Base-by-base conservation (phyloP, 2,888 invertebrate genomes). In the Imbricaverruca yamaguchii region DNA sequence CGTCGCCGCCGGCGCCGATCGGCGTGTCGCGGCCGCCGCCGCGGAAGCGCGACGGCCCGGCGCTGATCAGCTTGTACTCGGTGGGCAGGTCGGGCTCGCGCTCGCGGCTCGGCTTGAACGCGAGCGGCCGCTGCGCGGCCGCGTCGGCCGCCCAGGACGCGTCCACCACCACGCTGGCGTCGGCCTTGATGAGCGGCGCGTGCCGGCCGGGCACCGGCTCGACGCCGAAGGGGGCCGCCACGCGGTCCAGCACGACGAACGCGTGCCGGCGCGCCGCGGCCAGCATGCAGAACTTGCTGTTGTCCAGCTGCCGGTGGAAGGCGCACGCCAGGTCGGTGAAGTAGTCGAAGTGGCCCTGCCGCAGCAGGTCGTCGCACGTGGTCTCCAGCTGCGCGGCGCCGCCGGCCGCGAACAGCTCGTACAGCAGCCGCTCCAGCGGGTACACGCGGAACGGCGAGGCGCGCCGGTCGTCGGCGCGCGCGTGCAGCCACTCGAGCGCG, bases 351-450 rank as follows among this genome's bases (percentile, higher is more conserved):
- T 56, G 56, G 8, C 79, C 79, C 57, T 23, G 12, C 7, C n/a
- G 6, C n/a, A 79, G 8, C 23, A 57, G 57, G 57, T 79, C 79
- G 23, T 0, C 8, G 79, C 79, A 79, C 23, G 12, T 8, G 12
- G 79, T 57, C 79, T 56, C 56, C 56, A 79, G 23, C 79, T 79
- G 79, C 23, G 79, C 57, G 57, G 57, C 79, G 57, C 79, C 79
- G 56, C 57, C 79, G 13, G 79, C 79, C 11, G 15, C 7, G 57
- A 57, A 79, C 57, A 79, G 79, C 79, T 79, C 79, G 79, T 23
- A 79, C 12, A 57, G 23, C 57, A 79, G 79, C 57, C 57, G 23
- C 23, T 59, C 59, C 56, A 79, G 79, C 56, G 79, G 59, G 79
- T 79, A 79, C 4, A 79, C 79, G 25, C 79, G 79, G 57, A 56